These are phyloP conservation scores for Drosophila nigrodunni DNA, from an alignment of 1,140 invertebrate species.

Conservation along the genomic window DNA sequence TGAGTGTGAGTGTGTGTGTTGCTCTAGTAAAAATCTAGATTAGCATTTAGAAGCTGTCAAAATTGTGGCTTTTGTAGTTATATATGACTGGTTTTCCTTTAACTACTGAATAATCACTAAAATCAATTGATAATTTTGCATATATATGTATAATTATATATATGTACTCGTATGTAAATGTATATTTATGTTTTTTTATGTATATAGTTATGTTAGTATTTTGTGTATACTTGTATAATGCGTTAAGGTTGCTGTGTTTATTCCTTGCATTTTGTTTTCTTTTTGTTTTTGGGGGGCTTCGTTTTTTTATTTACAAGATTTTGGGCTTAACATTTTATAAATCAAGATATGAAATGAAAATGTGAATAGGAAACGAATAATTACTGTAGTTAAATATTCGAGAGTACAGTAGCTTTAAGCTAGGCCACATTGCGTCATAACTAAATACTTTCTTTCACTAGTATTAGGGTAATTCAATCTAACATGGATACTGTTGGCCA, in stretches of 20 bases:
- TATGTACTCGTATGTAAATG: slow-evolving; percentile 55
- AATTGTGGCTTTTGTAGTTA: slow-evolving; percentile 38
- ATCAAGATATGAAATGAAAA: slow-evolving; percentile 22
- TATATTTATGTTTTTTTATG: slow-evolving; percentile 54
- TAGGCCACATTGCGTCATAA: slow-evolving; percentile 26
- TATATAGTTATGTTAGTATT: slow-evolving; percentile 62
- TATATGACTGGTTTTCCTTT: slow-evolving; percentile 38
- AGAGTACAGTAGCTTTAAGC: slow-evolving; percentile 20
- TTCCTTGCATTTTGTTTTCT: slow-evolving; percentile 28
- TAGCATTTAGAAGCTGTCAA: slow-evolving; percentile 70
- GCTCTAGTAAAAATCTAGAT: slow-evolving; percentile 75
- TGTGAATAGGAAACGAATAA: slow-evolving; percentile 1
- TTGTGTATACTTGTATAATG: slow-evolving; percentile 33
- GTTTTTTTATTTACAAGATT: slow-evolving; percentile 45
- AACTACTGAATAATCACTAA: slow-evolving; percentile 72
- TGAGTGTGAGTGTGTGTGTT: slow-evolving; percentile 39
- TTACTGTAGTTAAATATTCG: slow-evolving; percentile 11
- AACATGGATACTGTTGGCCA: slow-evolving; percentile 8
- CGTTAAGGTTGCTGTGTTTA: slow-evolving; percentile 38
- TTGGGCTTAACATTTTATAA: slow-evolving; percentile 41
- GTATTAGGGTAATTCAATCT: slow-evolving; percentile 16
- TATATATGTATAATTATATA: slow-evolving; percentile 61
- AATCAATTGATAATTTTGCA: slow-evolving; percentile 75
- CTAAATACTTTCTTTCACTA: slow-evolving; percentile 9
- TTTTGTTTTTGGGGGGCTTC: slow-evolving; percentile 50